Evolutionary conservation across 1,140 invertebrate genomes (phyloP).

Genomic region (Coenobita brevimanus): DNA sequence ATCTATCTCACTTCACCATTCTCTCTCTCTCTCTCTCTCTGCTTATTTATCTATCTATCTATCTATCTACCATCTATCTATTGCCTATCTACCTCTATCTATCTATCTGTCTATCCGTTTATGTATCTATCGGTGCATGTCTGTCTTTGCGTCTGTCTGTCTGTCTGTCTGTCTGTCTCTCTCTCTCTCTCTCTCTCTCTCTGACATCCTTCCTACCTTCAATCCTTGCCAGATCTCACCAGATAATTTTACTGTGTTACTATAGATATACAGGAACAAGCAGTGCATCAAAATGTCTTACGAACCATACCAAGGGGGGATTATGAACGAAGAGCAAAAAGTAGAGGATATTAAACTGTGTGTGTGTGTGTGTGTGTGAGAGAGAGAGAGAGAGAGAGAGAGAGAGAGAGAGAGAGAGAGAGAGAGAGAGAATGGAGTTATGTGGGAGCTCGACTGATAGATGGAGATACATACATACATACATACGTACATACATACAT

Average conservation of each 20-base stretch:
- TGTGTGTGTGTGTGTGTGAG: neutral
- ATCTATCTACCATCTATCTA: slow-evolving; percentile 23
- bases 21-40: slow-evolving; percentile 38
- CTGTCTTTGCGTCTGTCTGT: too few relatives aligned
- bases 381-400: neutral
- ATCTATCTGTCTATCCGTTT: neutral
- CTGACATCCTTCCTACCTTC: too few relatives aligned
- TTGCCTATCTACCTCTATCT: slow-evolving; percentile 27
- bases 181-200: neutral
- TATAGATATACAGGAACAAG: too few relatives aligned
- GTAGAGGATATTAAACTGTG: too few relatives aligned
- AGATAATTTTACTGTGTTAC: too few relatives aligned
- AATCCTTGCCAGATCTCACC: too few relatives aligned
- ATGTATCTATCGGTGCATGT: neutral
- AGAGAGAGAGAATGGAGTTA: neutral
- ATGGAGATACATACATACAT: neutral
- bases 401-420: neutral
- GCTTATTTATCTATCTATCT: slow-evolving; percentile 17
- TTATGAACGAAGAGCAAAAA: too few relatives aligned
- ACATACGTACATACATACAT: neutral
- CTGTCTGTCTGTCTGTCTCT: too few relatives aligned
- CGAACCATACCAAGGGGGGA: too few relatives aligned
- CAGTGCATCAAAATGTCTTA: too few relatives aligned
- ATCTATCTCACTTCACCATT: neutral
- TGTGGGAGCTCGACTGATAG: too few relatives aligned